Conservation (phyloP, 1,140 invertebrate genomes). For the Spodoptera frugiperda region DNA sequence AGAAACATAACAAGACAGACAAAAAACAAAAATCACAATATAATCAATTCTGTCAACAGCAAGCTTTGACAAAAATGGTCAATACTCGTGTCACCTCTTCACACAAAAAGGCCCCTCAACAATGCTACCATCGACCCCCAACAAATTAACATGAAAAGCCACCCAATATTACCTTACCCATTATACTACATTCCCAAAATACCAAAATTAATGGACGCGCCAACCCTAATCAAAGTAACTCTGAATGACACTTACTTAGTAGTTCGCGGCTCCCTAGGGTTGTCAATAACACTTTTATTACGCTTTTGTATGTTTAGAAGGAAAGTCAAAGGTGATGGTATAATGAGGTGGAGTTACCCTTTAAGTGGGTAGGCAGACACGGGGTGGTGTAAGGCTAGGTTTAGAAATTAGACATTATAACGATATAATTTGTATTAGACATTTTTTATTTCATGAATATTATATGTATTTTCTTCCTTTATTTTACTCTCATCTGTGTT, state of each 20-base stretch:
- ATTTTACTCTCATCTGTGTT: too few relatives aligned
- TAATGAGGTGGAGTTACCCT: not conserved
- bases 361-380: conserved; percentile 4
- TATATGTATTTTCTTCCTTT: too few relatives aligned
- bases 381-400: not conserved
- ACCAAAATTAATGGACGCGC: not conserved
- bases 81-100: too few relatives aligned
- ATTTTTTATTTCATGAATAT: too few relatives aligned
- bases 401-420: too few relatives aligned
- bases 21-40: too few relatives aligned
- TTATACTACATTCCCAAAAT: conserved; percentile 13
- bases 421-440: too few relatives aligned
- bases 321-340: conserved; percentile 12
- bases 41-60: too few relatives aligned
- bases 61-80: too few relatives aligned
- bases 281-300: conserved; percentile 39
- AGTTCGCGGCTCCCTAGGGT: not conserved
- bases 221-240: conserved; percentile 24
- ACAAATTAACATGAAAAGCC: not conserved
- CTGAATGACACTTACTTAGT: conserved; percentile 35
- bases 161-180: conserved; percentile 3
- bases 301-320: conserved; percentile 29
- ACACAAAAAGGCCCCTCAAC: not conserved
- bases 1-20: too few relatives aligned
- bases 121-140: not conserved